phyloP scores from a whole-genome alignment of 2,113 vertebrate species.

The Python bivittatus region DNA sequence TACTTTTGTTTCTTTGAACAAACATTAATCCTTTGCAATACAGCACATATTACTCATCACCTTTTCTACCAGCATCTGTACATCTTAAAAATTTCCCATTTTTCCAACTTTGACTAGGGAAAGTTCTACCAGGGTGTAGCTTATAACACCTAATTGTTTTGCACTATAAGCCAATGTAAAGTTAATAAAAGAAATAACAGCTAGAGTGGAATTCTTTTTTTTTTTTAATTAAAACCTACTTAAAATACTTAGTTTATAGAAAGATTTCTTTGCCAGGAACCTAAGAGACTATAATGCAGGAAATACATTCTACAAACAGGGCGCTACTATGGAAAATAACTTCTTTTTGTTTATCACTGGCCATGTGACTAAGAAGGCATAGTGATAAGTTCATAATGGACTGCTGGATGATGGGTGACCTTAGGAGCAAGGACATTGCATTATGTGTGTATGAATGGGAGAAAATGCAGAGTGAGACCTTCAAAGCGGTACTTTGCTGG shows the following conservation, averaged over 20 bases:
- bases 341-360: background rate
- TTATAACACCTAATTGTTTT: background rate
- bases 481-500: background rate
- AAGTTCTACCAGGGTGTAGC: background rate
- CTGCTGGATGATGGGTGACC: background rate
- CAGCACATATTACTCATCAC: background rate
- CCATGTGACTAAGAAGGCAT: background rate
- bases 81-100: background rate
- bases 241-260: background rate
- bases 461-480: background rate
- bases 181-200: background rate
- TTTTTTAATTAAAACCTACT: background rate
- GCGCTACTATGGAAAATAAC: background rate
- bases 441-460: background rate
- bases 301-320: background rate
- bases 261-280: background rate
- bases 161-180: background rate
- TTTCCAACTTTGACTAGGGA: background rate
- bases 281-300: background rate
- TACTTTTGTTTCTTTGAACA: background rate
- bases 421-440: background rate
- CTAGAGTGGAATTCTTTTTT: background rate
- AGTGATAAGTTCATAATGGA: background rate
- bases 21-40: background rate
- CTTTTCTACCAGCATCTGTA: background rate